Evolutionary conservation across 2,113 vertebrate species (phyloP).

Genomic region (Deroptyus accipitrinus): DNA sequence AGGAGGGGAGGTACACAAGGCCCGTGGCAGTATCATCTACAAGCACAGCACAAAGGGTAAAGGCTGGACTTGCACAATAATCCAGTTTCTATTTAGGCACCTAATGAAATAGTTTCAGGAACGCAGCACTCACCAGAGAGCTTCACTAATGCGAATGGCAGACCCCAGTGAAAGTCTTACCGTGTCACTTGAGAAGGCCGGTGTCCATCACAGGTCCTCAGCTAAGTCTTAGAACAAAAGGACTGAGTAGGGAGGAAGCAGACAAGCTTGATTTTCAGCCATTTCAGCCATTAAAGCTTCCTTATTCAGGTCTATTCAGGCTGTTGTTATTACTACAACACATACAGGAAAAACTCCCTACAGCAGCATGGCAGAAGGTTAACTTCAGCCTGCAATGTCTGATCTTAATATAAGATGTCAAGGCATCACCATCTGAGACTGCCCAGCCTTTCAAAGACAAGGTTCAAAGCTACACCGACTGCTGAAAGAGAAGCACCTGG

Average conservation of each 20-base stretch:
- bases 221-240: neutral
- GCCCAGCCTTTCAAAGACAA: neutral
- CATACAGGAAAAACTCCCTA: neutral
- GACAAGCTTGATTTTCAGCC: neutral
- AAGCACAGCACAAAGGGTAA: constrained; percentile 11
- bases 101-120: constrained; percentile 43
- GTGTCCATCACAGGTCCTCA: neutral
- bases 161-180: neutral
- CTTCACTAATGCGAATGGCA: neutral
- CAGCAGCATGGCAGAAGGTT: neutral
- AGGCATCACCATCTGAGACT: neutral
- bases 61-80: constrained; percentile 8
- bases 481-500: neutral
- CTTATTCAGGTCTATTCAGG: neutral
- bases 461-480: neutral
- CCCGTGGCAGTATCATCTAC: neutral
- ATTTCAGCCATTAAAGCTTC: neutral
- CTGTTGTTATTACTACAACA: neutral
- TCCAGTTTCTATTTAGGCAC: constrained; percentile 51
- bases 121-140: neutral
- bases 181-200: rapidly evolving
- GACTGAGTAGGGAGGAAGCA: neutral
- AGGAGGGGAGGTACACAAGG: neutral
- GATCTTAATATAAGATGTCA: constrained; percentile 65
- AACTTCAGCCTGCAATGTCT: neutral